Conservation (phyloP, 30 jellyfish, hydroid and myxozoan species). For the Aurelia sp. region DNA sequence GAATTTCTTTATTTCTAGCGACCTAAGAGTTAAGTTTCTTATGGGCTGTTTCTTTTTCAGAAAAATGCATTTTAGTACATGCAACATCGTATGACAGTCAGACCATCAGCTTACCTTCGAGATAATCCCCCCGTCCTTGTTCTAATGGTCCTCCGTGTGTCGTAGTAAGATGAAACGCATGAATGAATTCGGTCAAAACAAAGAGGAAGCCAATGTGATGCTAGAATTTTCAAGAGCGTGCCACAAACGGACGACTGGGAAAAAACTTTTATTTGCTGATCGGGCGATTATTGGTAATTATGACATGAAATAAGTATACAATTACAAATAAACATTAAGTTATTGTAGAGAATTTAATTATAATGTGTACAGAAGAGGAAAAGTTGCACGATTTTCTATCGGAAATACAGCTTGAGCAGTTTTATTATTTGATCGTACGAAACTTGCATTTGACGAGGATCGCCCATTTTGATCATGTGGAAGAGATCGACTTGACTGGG, state of each 20-base stretch:
- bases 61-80: too few relatives aligned
- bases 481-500: conserved; percentile 78
- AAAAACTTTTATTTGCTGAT: neutral
- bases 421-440: conserved; percentile 43
- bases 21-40: too few relatives aligned
- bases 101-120: too few relatives aligned
- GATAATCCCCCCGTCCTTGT: too few relatives aligned
- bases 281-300: neutral
- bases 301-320: neutral
- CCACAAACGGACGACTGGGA: neutral
- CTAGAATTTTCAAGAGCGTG: conserved; percentile 24
- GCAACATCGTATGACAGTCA: too few relatives aligned
- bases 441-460: conserved; percentile 87
- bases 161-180: conserved; percentile 28
- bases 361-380: conserved; percentile 74
- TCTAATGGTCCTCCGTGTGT: too few relatives aligned
- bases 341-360: neutral
- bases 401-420: conserved; percentile 91
- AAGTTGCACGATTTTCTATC: conserved; percentile 68
- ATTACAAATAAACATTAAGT: neutral
- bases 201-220: conserved; percentile 22
- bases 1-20: too few relatives aligned
- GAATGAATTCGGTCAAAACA: conserved; percentile 70
- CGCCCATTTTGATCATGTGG: conserved; percentile 89
- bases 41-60: too few relatives aligned